Evolutionary conservation across 2,113 vertebrate genomes (phyloP).

Genomic region (Limanda limanda): DNA sequence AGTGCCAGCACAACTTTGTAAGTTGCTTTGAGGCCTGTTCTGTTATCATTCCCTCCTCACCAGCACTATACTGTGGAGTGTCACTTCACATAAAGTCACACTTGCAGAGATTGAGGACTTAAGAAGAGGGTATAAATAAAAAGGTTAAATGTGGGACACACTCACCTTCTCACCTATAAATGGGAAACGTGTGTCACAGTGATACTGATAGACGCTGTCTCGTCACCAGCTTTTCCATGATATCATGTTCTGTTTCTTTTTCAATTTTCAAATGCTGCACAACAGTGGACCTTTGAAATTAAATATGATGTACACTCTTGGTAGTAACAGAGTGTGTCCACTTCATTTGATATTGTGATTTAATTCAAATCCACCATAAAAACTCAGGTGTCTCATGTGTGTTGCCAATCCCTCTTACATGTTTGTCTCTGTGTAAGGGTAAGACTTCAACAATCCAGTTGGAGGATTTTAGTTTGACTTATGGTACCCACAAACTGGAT

Average conservation of each 20-base stretch:
- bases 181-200: neutral
- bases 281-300: too few relatives aligned
- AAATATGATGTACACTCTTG: too few relatives aligned
- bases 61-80: neutral
- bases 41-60: slow-evolving; percentile 10
- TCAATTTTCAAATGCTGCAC: neutral
- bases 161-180: neutral
- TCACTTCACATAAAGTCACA: slow-evolving; percentile 22
- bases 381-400: neutral
- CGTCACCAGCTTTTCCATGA: neutral
- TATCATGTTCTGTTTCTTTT: neutral
- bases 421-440: neutral
- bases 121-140: slow-evolving; percentile 11
- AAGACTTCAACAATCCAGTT: neutral
- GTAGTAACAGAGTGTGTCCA: too few relatives aligned
- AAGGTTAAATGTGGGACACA: neutral
- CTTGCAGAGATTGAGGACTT: slow-evolving; percentile 1
- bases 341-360: neutral
- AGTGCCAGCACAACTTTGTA: neutral
- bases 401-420: neutral
- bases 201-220: neutral
- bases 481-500: neutral
- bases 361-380: neutral
- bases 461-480: neutral
- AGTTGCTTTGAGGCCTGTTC: neutral